Evolutionary conservation across 2,113 vertebrate genomes (phyloP).

Genomic region (Scophthalmus maximus): DNA sequence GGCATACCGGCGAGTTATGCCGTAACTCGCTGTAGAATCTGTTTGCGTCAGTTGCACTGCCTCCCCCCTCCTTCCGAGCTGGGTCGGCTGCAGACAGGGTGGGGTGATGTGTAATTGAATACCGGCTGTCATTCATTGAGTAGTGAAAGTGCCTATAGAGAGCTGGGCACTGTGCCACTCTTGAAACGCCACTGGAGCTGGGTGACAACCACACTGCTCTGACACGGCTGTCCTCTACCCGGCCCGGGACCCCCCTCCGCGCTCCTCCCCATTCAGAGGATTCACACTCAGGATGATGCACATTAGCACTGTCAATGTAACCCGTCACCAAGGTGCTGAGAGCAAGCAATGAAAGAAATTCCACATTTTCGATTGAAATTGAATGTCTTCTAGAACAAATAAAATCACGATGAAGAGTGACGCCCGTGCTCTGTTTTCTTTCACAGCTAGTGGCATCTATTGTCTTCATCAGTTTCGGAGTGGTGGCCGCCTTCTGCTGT

Average conservation of each 20-base stretch:
- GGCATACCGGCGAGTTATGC: not conserved
- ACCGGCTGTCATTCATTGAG: slow-evolving; percentile 51
- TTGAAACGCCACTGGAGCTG: slow-evolving; percentile 20
- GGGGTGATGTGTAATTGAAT: slow-evolving; percentile 70
- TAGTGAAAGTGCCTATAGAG: slow-evolving; percentile 38
- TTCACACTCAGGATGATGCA: not conserved
- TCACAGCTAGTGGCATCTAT: slow-evolving; percentile 96
- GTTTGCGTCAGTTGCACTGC: slow-evolving; percentile 11
- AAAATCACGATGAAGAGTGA: slow-evolving; percentile 4
- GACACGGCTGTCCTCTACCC: slow-evolving; percentile 7
- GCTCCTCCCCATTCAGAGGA: slow-evolving; percentile 7
- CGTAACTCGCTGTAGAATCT: slow-evolving; percentile 18
- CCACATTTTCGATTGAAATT: too few relatives aligned
- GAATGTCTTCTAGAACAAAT: not conserved
- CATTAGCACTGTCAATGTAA: not conserved
- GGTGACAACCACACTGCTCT: slow-evolving; percentile 27
- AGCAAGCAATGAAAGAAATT: slow-evolving; percentile 4
- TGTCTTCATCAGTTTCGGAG: slow-evolving; percentile 98
- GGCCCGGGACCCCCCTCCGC: not conserved
- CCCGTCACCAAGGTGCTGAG: not conserved
- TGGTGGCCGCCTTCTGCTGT: slow-evolving; percentile 97
- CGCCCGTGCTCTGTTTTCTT: slow-evolving; percentile 10
- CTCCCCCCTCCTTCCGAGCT: slow-evolving; percentile 18
- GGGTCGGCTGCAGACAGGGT: slow-evolving; percentile 38
- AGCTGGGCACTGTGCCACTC: slow-evolving; percentile 33